Percentiles rank a stretch among this genome's conserved stretches.
Evolutionary conservation across 2,888 invertebrate genomes (phyloP).

Genomic region (Idaea aversata): DNA sequence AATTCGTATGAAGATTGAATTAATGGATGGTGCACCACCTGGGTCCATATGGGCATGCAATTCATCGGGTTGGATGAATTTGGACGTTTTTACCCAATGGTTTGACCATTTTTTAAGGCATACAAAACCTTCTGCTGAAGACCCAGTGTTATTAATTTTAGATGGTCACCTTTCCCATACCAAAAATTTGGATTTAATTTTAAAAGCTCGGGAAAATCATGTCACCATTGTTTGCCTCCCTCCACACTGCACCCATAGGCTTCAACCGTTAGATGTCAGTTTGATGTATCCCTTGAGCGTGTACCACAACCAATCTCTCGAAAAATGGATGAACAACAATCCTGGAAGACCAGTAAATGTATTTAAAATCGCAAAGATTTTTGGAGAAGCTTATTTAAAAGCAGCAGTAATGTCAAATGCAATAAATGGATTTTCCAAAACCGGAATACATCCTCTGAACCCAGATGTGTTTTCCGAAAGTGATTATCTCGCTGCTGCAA

Average conservation of each 20-base stretch:
- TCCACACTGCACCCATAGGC: constrained; percentile 15
- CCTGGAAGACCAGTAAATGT: constrained; percentile 18
- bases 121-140: constrained; percentile 31
- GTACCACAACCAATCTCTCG: constrained; percentile 22
- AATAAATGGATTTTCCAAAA: no score
- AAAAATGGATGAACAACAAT: constrained; percentile 26
- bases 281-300: constrained; percentile 24
- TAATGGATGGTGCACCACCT: constrained; percentile 40
- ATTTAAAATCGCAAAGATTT: constrained; percentile 20
- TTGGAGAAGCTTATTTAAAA: constrained; percentile 21
- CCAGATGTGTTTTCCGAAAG: no score
- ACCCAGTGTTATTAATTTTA: constrained; percentile 41
- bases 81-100: constrained; percentile 42
- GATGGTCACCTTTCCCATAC: constrained; percentile 45
- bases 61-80: constrained; percentile 35
- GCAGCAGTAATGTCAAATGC: constrained; percentile 9
- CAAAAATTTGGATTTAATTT: constrained; percentile 20
- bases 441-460: no score
- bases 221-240: constrained; percentile 38
- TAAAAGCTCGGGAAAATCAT: constrained; percentile 33
- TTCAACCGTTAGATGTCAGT: constrained; percentile 22
- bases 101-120: constrained; percentile 49
- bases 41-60: constrained; percentile 25
- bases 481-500: no score
- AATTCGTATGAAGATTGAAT: constrained; percentile 29